Conservation (phyloP, 1,140 invertebrate genomes). For the Drosophila nigrodunni region DNA sequence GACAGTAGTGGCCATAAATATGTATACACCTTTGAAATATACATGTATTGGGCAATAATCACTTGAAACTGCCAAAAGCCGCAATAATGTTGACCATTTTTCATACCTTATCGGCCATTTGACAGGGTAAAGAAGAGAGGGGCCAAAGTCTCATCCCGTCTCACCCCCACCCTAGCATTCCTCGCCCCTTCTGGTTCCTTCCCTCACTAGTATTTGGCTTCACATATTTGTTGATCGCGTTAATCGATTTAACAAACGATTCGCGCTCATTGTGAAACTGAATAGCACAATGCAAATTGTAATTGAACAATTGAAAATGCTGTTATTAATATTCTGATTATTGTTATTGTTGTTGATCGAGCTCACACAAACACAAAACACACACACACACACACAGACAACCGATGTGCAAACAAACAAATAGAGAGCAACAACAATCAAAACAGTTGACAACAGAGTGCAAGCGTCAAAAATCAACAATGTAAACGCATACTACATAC, state of each 20-base stretch:
- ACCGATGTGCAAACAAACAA: slow-evolving; percentile 55
- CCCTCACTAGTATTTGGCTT: slow-evolving; percentile 10
- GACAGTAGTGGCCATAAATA: slow-evolving; percentile 29
- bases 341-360: slow-evolving; percentile 30
- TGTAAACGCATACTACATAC: slow-evolving; percentile 57
- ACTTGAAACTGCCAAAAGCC: slow-evolving; percentile 74
- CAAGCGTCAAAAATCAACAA: slow-evolving; percentile 75
- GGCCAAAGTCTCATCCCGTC: neutral
- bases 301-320: slow-evolving; percentile 52
- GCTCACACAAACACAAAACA: neutral
- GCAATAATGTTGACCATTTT: slow-evolving; percentile 56
- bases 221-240: slow-evolving; percentile 26
- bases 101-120: slow-evolving; percentile 41
- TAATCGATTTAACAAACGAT: slow-evolving; percentile 53
- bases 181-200: too few relatives aligned
- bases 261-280: slow-evolving; percentile 29
- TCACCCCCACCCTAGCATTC: neutral
- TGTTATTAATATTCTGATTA: slow-evolving; percentile 25
- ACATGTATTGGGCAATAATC: slow-evolving; percentile 70
- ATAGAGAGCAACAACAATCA: slow-evolving; percentile 53
- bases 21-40: slow-evolving; percentile 1
- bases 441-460: slow-evolving; percentile 36
- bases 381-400: slow-evolving; percentile 15
- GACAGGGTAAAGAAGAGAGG: neutral
- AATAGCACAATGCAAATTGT: slow-evolving; percentile 57